Percentiles rank a stretch among this genome's conserved stretches.
These are phyloP conservation scores for Aphaenogaster floridana DNA, from an alignment of 1,140 invertebrate genomes.

Conservation along the genomic window DNA sequence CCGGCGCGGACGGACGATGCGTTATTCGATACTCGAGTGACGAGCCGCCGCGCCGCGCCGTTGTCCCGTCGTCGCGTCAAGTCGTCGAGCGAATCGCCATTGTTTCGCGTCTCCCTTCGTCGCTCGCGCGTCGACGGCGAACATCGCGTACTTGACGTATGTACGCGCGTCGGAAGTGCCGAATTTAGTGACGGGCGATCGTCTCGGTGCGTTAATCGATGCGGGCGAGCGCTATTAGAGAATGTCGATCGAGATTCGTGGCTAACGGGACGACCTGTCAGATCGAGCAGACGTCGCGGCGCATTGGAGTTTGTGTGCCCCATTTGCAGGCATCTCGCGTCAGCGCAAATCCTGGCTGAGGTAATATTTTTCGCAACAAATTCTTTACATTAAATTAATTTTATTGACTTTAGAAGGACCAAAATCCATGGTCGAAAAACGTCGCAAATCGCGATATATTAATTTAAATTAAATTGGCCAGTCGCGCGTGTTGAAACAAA, in stretches of 20 bases:
- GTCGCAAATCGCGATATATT: too few species aligned
- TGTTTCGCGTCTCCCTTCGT: not conserved
- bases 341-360: too few species aligned
- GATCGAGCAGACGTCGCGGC: not conserved
- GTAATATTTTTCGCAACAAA: too few species aligned
- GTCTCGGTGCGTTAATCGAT: not conserved
- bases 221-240: not conserved
- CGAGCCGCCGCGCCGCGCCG: too few species aligned
- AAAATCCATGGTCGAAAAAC: too few species aligned
- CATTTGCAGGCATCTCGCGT: not conserved
- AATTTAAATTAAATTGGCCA: too few species aligned
- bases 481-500: too few species aligned
- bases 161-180: not conserved
- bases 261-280: not conserved
- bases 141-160: not conserved
- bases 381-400: too few species aligned
- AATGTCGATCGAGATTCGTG: not conserved
- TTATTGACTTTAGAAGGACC: too few species aligned
- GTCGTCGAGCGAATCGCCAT: not conserved
- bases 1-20: too few species aligned
- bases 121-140: too few species aligned
- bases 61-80: too few species aligned
- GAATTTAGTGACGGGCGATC: not conserved
- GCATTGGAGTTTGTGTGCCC: not conserved
- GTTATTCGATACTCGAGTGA: not conserved